phyloP scores from a whole-genome alignment of 1,140 invertebrate genomes.

The Drosophila pachea region DNA sequence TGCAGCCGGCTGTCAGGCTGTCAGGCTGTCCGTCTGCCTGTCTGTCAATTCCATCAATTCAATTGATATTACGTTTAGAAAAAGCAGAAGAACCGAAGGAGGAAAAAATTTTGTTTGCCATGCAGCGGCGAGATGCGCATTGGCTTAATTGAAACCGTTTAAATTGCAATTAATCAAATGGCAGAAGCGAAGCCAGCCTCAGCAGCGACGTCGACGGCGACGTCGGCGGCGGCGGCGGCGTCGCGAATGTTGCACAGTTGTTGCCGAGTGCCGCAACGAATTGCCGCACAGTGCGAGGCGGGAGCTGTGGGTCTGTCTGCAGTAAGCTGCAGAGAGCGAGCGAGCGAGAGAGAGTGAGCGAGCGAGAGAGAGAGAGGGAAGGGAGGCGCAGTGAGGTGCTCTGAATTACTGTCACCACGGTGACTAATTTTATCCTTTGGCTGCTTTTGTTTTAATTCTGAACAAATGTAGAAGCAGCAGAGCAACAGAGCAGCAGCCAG shows the following conservation, averaged over 20 bases:
- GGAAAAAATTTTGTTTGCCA: slow-evolving; percentile 28
- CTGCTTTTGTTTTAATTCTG: slow-evolving; percentile 69
- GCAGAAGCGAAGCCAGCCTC: slow-evolving; percentile 42
- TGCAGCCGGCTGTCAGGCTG: too few relatives aligned
- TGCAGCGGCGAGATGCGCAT: slow-evolving; percentile 71
- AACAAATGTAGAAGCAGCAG: slow-evolving; percentile 47
- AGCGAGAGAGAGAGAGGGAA: not conserved
- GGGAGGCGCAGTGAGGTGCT: not conserved
- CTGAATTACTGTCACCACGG: slow-evolving; percentile 70
- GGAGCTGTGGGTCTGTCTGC: slow-evolving; percentile 26
- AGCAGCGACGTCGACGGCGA: too few relatives aligned
- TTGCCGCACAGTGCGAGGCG: slow-evolving; percentile 40
- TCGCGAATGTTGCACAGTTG: slow-evolving; percentile 75
- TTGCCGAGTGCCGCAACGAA: slow-evolving; percentile 74
- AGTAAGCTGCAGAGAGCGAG: slow-evolving; percentile 19
- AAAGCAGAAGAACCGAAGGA: slow-evolving; percentile 3
- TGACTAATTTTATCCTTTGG: slow-evolving; percentile 77
- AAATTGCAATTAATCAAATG: slow-evolving; percentile 77
- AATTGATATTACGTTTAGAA: slow-evolving; percentile 26
- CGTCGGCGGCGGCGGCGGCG: too few relatives aligned
- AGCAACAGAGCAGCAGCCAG: slow-evolving; percentile 6
- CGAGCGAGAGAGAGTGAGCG: not conserved
- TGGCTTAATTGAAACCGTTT: slow-evolving; percentile 78
- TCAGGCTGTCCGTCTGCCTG: too few relatives aligned
- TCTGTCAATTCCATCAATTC: slow-evolving; percentile 53